Percentiles rank a stretch among this genome's conserved stretches.
phyloP scores from a whole-genome alignment of 1,140 invertebrate species.

The Solenopsis invicta region DNA sequence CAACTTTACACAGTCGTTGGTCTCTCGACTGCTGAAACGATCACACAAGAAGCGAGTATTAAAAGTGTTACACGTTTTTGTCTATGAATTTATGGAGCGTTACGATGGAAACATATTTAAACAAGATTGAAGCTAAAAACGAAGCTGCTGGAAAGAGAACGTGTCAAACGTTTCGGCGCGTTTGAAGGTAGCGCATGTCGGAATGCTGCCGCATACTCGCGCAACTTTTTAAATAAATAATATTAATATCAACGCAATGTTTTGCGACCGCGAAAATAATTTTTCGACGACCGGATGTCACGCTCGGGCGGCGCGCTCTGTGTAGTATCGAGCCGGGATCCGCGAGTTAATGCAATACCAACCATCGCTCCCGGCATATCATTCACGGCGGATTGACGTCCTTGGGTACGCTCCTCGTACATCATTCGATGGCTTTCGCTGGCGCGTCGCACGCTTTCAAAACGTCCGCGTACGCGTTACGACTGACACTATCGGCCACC shows the following conservation, averaged over 20 bases:
- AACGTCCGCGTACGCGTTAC: constrained; percentile 61
- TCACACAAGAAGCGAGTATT: neutral
- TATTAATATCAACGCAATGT: constrained; percentile 24
- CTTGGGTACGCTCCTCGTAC: constrained; percentile 36
- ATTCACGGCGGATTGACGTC: constrained; percentile 53
- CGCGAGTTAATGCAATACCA: constrained; percentile 55
- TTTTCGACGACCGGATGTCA: constrained; percentile 22
- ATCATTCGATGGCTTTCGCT: constrained; percentile 53
- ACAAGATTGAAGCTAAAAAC: neutral
- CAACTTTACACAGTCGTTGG: neutral
- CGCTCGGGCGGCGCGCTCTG: neutral
- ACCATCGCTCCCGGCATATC: constrained; percentile 54
- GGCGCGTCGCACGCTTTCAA: constrained; percentile 68
- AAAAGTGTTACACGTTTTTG: neutral
- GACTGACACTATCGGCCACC: constrained; percentile 58
- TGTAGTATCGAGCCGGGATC: neutral
- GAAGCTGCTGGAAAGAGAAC: neutral
- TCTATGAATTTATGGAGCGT: neutral
- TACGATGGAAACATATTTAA: neutral
- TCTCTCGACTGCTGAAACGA: neutral
- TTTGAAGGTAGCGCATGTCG: constrained; percentile 24
- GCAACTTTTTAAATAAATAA: neutral
- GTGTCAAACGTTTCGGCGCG: constrained; percentile 4
- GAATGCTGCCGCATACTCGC: neutral
- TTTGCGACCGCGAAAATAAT: neutral